These are phyloP conservation scores for Argopecten irradians DNA, from an alignment of 1,140 invertebrate genomes.

Conservation along the genomic window DNA sequence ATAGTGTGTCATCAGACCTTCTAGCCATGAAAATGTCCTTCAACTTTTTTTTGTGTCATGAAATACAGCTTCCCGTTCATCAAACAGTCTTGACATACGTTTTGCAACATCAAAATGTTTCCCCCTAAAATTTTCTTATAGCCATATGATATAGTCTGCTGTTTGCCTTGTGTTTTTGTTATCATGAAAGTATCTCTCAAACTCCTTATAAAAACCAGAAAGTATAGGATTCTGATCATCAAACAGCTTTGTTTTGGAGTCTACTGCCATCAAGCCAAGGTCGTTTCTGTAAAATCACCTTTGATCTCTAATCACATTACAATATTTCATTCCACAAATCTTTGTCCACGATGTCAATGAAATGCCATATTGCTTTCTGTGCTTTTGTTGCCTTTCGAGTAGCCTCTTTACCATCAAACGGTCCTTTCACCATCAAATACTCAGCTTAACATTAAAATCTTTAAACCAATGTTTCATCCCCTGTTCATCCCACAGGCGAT, in stretches of 20 bases:
- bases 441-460: no score
- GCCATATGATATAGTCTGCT: background rate
- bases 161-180: no score
- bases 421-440: background rate
- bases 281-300: no score
- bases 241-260: no score
- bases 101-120: background rate
- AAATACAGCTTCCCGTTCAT: background rate
- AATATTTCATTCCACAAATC: background rate
- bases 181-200: no score
- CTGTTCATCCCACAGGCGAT: background rate
- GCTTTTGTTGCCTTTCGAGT: background rate
- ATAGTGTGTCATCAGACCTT: no score
- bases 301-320: background rate
- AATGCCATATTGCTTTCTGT: background rate
- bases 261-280: no score
- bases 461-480: background rate
- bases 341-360: background rate
- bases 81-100: background rate
- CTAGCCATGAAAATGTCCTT: no score
- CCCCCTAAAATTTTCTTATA: background rate
- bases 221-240: no score
- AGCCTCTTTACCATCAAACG: background rate
- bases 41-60: no score
- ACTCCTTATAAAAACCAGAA: no score